phyloP scores from a whole-genome alignment of 2,113 vertebrate species.

The Agelaius phoeniceus region DNA sequence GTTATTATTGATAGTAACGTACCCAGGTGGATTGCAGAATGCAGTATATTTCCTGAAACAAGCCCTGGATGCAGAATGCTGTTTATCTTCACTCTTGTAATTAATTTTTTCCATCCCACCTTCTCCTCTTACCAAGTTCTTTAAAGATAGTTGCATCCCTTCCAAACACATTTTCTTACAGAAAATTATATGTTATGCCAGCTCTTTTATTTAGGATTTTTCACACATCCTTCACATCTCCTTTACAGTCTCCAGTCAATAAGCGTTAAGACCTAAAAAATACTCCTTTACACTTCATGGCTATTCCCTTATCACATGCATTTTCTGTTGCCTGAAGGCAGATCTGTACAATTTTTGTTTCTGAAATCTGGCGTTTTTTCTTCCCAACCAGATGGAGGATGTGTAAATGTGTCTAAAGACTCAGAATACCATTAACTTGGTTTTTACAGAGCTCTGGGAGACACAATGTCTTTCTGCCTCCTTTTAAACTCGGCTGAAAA shows the following conservation, averaged over 20 bases:
- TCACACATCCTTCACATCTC: constrained; percentile 70
- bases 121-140: neutral
- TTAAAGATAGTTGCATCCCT: constrained; percentile 48
- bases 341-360: constrained; percentile 67
- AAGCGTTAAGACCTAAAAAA: constrained; percentile 66
- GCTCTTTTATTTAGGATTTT: constrained; percentile 69
- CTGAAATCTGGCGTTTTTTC: constrained; percentile 51
- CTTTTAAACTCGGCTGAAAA: constrained; percentile 26
- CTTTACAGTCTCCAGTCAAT: constrained; percentile 67
- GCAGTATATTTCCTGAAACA: neutral
- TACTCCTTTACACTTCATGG: constrained; percentile 63
- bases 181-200: constrained; percentile 35
- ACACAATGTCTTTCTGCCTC: constrained; percentile 32
- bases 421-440: constrained; percentile 65
- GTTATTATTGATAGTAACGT: neutral
- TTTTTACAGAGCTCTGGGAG: constrained; percentile 43
- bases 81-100: constrained; percentile 32
- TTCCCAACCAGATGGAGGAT: constrained; percentile 58
- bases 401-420: constrained; percentile 73
- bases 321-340: constrained; percentile 72
- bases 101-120: neutral
- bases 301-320: constrained; percentile 65
- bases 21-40: neutral
- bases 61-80: neutral
- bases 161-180: constrained; percentile 61